Evolutionary conservation across 2,113 vertebrate genomes (phyloP), one percentile per base, ranked within the genome.

Genomic region (Leptodactylus fuscus): DNA sequence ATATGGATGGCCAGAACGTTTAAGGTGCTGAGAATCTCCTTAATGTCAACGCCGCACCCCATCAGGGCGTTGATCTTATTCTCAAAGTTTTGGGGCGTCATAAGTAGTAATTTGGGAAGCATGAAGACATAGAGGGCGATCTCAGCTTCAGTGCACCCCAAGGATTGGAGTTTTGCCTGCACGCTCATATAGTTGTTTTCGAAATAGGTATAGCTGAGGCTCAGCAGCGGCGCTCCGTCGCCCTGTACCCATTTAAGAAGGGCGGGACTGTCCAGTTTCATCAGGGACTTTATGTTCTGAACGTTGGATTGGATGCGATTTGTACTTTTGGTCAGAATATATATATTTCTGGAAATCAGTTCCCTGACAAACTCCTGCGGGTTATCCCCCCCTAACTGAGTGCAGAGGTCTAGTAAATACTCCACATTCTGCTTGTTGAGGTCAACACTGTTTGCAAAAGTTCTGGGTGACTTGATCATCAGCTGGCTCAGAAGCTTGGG

Each of bases 371-470:
- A 96, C 34, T 88, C 81, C 75, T 81, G 69, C 27, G 91, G 93
- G 22, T 93, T 87, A 10, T 83, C 81, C 11, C 93, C 93, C 53
- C 89, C 90, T 0, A 95, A 89, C 22, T 89, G 86, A 9, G 71
- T 3, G 87, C 90, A 94, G 41, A 93, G 53, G 0, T 92, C 89
- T 71, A 90, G 87, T 27, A 97, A 88, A 53, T 90, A 84, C 41
- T 93, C 88, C 88, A 94, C 85, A 91, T 94, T 95, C 83, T 93
- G 91, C 69, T 49, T 91, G 86, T 95, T 96, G 78, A 96, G 91
- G 84, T 93, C 90, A 46, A 94, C 24, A 34, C 91, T 94, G 87
- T 95, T 95, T 83, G 94, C 96, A 90, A 97, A 96, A 5, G 94
- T 93, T 3, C 95, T 91, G 0, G 94, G 93, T 0, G 94, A 92